phyloP scores from a whole-genome alignment of 2,888 invertebrate genomes.

The Helobdella robusta region DNA sequence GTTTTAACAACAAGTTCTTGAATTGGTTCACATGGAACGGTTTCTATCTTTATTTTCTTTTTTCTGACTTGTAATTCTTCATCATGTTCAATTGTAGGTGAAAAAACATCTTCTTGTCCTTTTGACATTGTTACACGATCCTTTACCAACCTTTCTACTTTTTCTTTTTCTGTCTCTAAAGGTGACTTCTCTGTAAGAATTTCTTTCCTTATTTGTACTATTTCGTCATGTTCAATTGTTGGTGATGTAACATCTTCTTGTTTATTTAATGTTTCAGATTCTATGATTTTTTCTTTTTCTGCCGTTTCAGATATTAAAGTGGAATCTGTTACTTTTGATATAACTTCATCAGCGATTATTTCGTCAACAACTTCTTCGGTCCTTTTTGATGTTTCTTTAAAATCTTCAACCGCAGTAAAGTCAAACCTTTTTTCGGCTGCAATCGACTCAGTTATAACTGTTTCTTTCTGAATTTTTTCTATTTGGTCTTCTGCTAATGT shows the following conservation, averaged over 20 bases:
- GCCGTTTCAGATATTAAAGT: too few relatives aligned
- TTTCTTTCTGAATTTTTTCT: not conserved
- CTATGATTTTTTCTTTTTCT: too few relatives aligned
- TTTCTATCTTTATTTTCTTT: not conserved
- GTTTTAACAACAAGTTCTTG: slow-evolving; percentile 9
- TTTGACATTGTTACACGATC: too few relatives aligned
- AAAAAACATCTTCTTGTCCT: too few relatives aligned
- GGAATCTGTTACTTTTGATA: not conserved
- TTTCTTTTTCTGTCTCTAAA: not conserved
- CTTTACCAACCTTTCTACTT: not conserved
- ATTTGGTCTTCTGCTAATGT: not conserved
- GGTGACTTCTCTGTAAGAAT: too few relatives aligned
- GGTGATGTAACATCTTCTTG: too few relatives aligned
- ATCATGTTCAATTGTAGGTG: too few relatives aligned
- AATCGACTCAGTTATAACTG: not conserved
- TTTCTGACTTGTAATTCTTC: not conserved
- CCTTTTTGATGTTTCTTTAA: not conserved
- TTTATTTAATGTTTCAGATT: too few relatives aligned
- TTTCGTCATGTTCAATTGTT: too few relatives aligned
- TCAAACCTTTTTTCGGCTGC: not conserved
- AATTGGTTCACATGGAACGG: not conserved
- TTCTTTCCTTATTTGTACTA: too few relatives aligned
- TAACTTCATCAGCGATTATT: not conserved
- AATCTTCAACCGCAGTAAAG: too few relatives aligned
- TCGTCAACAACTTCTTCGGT: not conserved